Conservation (phyloP, 2,888 invertebrate species). For the Rugalucina vietnamica region DNA sequence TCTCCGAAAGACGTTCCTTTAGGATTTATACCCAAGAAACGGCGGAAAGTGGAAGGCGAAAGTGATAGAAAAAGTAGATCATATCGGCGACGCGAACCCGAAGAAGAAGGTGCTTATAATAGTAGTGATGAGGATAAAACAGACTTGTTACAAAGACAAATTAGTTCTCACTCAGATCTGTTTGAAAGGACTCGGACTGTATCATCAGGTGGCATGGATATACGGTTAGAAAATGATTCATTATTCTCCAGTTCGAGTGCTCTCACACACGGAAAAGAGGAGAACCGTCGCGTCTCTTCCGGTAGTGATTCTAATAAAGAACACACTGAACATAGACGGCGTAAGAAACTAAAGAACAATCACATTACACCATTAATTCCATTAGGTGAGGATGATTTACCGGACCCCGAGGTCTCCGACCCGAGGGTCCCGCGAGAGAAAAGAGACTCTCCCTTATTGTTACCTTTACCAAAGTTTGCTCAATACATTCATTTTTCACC, state of each 20-base stretch:
- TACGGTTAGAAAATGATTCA: conserved; percentile 53
- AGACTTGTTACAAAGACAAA: conserved; percentile 58
- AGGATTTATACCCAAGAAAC: conserved; percentile 74
- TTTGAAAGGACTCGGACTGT: conserved; percentile 48
- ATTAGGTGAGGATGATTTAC: conserved; percentile 65
- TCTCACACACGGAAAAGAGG: conserved; percentile 36
- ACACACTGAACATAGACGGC: conserved; percentile 50
- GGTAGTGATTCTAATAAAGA: conserved; percentile 65
- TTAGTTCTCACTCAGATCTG: conserved; percentile 58
- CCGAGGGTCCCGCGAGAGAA: conserved; percentile 59
- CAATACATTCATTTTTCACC: conserved; percentile 67
- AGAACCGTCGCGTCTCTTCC: conserved; percentile 57
- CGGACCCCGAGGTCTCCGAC: conserved; percentile 67
- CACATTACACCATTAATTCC: conserved; percentile 69
- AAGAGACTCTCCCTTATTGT: conserved; percentile 87
- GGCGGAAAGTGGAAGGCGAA: conserved; percentile 68
- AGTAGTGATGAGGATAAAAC: conserved; percentile 75
- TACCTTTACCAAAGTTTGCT: conserved; percentile 95
- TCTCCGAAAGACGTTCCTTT: conserved; percentile 74
- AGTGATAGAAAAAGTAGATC: conserved; percentile 64
- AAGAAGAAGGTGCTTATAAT: conserved; percentile 65
- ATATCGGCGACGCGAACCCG: conserved; percentile 66
- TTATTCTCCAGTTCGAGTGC: conserved; percentile 43
- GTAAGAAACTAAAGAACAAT: conserved; percentile 60
- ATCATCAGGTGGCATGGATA: conserved; percentile 46